phyloP scores from a whole-genome alignment of 2,113 vertebrate genomes.

The Xenopus tropicalis region UCB_Xtro_10.0 CM004448.2:85726501-85727000 shows the following conservation, averaged over 20 bases:
- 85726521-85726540: too few relatives aligned
- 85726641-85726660: background rate
- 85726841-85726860: background rate
- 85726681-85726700: background rate
- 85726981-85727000: background rate
- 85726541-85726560: background rate
- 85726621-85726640: background rate
- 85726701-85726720: background rate
- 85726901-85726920: background rate
- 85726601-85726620: background rate
- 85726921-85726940: background rate
- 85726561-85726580: background rate
- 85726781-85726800: background rate
- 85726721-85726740: background rate
- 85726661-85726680: background rate
- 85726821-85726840: background rate
- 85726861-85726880: background rate
- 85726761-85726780: background rate
- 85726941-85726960: background rate
- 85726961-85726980: constrained; percentile 17
- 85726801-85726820: background rate
- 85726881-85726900: background rate
- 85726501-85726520: too few relatives aligned
- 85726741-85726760: background rate
- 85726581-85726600: background rate